Percentiles rank a stretch among this genome's conserved stretches.
phyloP scores from a whole-genome alignment of 2,113 vertebrate species.

The Ailurus styani region DNA sequence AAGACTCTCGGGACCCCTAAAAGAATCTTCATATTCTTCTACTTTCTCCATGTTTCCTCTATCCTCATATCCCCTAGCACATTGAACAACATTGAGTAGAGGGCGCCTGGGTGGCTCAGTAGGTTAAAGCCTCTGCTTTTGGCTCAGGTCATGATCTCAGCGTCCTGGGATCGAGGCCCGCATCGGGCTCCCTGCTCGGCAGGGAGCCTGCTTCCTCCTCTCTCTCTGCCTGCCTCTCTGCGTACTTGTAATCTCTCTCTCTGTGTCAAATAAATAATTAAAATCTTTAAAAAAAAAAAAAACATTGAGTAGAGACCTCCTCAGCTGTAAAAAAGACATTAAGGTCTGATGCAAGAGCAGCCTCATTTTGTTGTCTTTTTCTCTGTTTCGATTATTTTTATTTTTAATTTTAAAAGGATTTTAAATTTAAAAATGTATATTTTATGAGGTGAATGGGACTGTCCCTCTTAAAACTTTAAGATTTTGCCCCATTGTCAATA shows the following conservation, averaged over 20 bases:
- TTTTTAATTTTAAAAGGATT: not conserved
- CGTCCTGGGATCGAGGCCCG: no score
- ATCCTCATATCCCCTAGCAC: no score
- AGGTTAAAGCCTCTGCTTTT: no score
- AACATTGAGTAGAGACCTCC: not conserved
- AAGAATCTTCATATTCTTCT: not conserved
- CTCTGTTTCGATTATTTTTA: not conserved
- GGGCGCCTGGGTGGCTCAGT: no score
- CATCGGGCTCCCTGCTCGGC: no score
- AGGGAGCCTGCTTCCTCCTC: no score
- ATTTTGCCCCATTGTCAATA: not conserved
- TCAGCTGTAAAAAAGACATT: not conserved
- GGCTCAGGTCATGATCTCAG: no score
- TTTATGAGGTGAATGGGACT: not conserved
- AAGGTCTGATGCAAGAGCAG: not conserved
- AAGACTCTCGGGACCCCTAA: not conserved
- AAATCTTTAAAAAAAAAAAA: no score
- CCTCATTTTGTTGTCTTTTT: not conserved
- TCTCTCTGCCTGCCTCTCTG: no score
- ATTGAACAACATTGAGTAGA: not conserved
- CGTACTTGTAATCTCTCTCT: no score
- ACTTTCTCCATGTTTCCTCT: not conserved
- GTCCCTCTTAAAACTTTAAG: not conserved
- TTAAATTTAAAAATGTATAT: not conserved
- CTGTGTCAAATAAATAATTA: no score